These are phyloP conservation scores for Lasioglossum figueresi DNA, from an alignment of 2,888 invertebrate genomes.

Conservation along the genomic window DNA sequence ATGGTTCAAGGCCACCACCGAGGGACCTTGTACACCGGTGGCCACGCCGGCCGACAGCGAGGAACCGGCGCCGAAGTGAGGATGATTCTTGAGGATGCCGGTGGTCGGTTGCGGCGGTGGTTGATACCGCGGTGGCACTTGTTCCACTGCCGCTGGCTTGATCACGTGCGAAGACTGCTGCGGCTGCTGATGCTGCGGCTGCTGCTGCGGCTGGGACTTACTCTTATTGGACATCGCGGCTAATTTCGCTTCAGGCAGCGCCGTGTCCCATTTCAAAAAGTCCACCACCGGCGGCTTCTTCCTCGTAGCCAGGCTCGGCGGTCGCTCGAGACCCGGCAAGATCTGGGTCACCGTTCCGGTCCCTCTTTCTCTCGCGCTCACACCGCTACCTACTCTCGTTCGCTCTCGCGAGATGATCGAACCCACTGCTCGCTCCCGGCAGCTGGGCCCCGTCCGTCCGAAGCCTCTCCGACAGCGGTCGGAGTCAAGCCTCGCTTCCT, in stretches of 20 bases:
- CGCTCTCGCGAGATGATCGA: constrained; percentile 12
- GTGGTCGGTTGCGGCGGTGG: constrained; percentile 87
- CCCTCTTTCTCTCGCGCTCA: constrained; percentile 39
- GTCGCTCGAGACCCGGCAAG: constrained; percentile 69
- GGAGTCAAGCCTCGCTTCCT: constrained; percentile 42
- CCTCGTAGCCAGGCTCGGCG: constrained; percentile 61
- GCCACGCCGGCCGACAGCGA: constrained; percentile 74
- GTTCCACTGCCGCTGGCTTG: constrained; percentile 76
- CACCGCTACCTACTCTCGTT: constrained; percentile 27
- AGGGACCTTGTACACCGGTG: constrained; percentile 66
- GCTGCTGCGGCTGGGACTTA: constrained; percentile 79
- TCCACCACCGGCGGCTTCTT: constrained; percentile 71
- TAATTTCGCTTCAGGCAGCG: constrained; percentile 80
- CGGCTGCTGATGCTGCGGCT: constrained; percentile 68
- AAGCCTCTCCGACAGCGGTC: constrained; percentile 33
- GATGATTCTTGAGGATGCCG: constrained; percentile 87
- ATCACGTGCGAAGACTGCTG: constrained; percentile 71
- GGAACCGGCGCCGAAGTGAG: constrained; percentile 79
- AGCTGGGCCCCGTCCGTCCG: constrained; percentile 31
- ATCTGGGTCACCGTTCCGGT: constrained; percentile 76
- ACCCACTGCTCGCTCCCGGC: neutral
- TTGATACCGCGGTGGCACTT: constrained; percentile 91
- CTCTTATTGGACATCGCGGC: constrained; percentile 83
- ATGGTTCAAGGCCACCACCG: constrained; percentile 71
- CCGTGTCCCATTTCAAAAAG: constrained; percentile 81